Percentiles rank a stretch among this genome's conserved stretches.
Evolutionary conservation across 2,888 invertebrate species (phyloP).

Genomic region (Caenorhabditis sp.): DNA sequence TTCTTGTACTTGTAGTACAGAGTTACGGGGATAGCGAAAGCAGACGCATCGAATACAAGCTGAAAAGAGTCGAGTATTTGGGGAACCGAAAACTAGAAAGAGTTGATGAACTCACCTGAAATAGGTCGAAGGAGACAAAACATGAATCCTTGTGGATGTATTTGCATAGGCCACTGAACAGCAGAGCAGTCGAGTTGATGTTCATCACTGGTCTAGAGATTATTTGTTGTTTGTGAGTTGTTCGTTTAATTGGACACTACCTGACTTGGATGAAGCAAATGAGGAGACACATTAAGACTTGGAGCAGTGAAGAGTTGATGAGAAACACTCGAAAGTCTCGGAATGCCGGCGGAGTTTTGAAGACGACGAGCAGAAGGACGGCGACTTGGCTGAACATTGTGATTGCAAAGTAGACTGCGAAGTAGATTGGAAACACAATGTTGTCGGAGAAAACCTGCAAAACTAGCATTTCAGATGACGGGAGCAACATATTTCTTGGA

Average conservation of each 20-base stretch:
- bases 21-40: slow-evolving; percentile 39
- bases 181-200: slow-evolving; percentile 14
- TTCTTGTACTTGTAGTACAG: slow-evolving; percentile 41
- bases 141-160: slow-evolving; percentile 27
- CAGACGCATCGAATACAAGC: slow-evolving; percentile 37
- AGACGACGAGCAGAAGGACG: slow-evolving; percentile 20
- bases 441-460: slow-evolving; percentile 24
- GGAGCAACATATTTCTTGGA: too few species aligned
- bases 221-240: neutral
- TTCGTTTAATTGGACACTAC: neutral
- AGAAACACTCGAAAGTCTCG: slow-evolving; percentile 39
- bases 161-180: slow-evolving; percentile 36
- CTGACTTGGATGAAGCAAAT: slow-evolving; percentile 46
- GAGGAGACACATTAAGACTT: slow-evolving; percentile 22
- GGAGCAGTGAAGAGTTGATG: slow-evolving; percentile 33
- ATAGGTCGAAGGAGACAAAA: slow-evolving; percentile 27
- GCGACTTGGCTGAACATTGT: slow-evolving; percentile 45
- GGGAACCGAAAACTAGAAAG: neutral
- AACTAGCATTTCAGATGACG: neutral
- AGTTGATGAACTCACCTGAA: slow-evolving; percentile 2
- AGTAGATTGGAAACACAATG: slow-evolving; percentile 31
- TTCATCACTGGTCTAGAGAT: slow-evolving; percentile 21
- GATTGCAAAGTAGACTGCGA: slow-evolving; percentile 18
- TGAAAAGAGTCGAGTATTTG: neutral
- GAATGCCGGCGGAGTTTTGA: slow-evolving; percentile 33